Evolutionary conservation across 2,113 vertebrate species (phyloP).

Genomic region (Notothenia rossii): DNA sequence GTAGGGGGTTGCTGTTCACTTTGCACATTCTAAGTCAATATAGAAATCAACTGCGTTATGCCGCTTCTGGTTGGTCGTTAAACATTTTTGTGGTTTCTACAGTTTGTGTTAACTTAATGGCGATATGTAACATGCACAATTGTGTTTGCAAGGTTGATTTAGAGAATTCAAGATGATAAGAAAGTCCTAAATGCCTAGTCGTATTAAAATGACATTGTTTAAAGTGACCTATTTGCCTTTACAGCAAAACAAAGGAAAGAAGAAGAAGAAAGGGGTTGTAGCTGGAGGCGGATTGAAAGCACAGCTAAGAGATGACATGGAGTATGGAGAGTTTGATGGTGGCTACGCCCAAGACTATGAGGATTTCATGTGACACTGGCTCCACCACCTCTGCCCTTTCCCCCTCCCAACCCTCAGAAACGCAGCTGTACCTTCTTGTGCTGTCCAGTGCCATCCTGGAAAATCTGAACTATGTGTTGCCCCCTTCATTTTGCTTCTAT

Average conservation of each 20-base stretch:
- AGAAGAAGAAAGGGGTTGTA: slow-evolving; percentile 94
- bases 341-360: slow-evolving; percentile 96
- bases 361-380: slow-evolving; percentile 97
- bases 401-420: slow-evolving; percentile 87
- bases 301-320: slow-evolving; percentile 93
- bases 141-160: background rate
- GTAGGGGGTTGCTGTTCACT: slow-evolving; percentile 52
- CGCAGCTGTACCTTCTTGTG: slow-evolving; percentile 92
- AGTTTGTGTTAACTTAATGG: background rate
- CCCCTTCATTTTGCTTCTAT: slow-evolving; percentile 83
- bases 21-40: background rate
- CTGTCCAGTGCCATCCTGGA: slow-evolving; percentile 95
- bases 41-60: background rate
- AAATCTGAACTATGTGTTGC: slow-evolving; percentile 87
- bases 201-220: background rate
- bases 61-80: background rate
- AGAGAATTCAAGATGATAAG: background rate
- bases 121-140: background rate
- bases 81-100: background rate
- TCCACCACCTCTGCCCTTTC: slow-evolving; percentile 78
- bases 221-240: background rate
- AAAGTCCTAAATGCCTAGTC: no score
- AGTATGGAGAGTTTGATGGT: slow-evolving; percentile 91
- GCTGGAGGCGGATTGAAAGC: slow-evolving; percentile 95
- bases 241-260: slow-evolving; percentile 97